Evolutionary conservation across 2,113 vertebrate species (phyloP).

Genomic region (Ammodytes dubius): DNA sequence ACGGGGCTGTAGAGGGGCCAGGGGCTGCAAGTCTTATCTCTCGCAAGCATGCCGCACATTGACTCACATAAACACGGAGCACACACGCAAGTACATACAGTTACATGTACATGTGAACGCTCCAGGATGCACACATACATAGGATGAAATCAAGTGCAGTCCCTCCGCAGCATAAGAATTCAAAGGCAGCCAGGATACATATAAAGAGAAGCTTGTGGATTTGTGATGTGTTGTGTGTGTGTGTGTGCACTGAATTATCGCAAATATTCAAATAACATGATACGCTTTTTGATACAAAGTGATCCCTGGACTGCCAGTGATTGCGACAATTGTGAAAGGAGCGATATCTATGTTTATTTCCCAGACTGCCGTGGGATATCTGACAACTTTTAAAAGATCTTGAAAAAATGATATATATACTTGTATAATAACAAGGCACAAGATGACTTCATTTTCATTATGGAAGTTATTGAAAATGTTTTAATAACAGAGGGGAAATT

Average conservation of each 20-base stretch:
- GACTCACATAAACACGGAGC: conserved; percentile 30
- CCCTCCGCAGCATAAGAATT: conserved; percentile 39
- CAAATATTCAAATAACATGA: conserved; percentile 58
- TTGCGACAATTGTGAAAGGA: conserved; percentile 50
- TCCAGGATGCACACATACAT: conserved; percentile 18
- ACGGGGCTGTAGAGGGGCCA: conserved; percentile 51
- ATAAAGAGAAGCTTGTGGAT: neutral
- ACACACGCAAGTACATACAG: neutral
- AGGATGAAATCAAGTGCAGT: neutral
- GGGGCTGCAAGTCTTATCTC: conserved; percentile 65
- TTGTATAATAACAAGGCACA: conserved; percentile 33
- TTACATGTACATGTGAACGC: conserved; percentile 2
- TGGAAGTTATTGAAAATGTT: conserved; percentile 59
- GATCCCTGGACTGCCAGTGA: conserved; percentile 49
- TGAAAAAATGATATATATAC: conserved; percentile 45
- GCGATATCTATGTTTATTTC: conserved; percentile 59
- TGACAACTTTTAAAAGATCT: conserved; percentile 42
- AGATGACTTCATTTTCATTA: conserved; percentile 51
- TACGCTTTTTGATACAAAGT: conserved; percentile 40
- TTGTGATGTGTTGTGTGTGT: too few species aligned
- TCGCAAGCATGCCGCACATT: conserved; percentile 52
- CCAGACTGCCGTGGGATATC: conserved; percentile 47
- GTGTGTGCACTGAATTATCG: conserved; percentile 44
- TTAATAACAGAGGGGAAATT: conserved; percentile 40
- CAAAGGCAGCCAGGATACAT: conserved; percentile 37